Percentiles rank a stretch among this genome's conserved stretches.
Evolutionary conservation across 1,140 invertebrate species (phyloP).

Genomic region (Nephila pilipes): DNA sequence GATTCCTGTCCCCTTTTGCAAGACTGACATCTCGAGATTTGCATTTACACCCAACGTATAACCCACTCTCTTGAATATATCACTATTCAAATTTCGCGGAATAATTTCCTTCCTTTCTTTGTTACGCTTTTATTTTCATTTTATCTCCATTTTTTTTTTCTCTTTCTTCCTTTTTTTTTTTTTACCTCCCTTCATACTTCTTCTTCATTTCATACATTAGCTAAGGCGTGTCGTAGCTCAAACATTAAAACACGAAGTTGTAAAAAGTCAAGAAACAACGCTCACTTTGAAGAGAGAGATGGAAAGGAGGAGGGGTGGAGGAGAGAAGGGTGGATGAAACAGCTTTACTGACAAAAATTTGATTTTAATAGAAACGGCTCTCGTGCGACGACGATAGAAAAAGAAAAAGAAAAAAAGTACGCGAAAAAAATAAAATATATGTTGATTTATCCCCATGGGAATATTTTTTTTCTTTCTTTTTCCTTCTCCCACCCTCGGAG

Average conservation of each 20-base stretch:
- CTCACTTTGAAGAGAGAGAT: constrained; percentile 6
- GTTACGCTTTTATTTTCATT: constrained; percentile 27
- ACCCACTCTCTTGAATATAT: constrained; percentile 35
- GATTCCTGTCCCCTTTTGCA: background rate
- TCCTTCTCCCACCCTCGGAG: background rate
- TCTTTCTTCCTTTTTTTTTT: background rate
- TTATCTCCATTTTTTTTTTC: constrained; percentile 2
- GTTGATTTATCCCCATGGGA: constrained; percentile 49
- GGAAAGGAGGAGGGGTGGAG: background rate
- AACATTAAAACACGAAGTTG: constrained; percentile 74
- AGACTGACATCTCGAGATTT: constrained; percentile 64
- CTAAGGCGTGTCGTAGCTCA: constrained; percentile 35
- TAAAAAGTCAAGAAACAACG: constrained; percentile 64
- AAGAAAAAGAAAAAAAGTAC: background rate
- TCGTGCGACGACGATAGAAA: background rate
- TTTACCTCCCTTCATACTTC: background rate
- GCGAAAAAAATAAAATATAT: background rate
- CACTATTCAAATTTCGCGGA: constrained; percentile 70
- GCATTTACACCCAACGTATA: constrained; percentile 66
- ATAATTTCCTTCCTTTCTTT: constrained; percentile 68
- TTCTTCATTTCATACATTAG: constrained; percentile 73
- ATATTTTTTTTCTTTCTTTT: constrained; percentile 50
- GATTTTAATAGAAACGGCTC: constrained; percentile 75
- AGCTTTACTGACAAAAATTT: constrained; percentile 75
- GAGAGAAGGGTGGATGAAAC: constrained; percentile 22